Evolutionary conservation across 1,140 invertebrate species (phyloP).

Genomic region (Drosophila busckii): DNA sequence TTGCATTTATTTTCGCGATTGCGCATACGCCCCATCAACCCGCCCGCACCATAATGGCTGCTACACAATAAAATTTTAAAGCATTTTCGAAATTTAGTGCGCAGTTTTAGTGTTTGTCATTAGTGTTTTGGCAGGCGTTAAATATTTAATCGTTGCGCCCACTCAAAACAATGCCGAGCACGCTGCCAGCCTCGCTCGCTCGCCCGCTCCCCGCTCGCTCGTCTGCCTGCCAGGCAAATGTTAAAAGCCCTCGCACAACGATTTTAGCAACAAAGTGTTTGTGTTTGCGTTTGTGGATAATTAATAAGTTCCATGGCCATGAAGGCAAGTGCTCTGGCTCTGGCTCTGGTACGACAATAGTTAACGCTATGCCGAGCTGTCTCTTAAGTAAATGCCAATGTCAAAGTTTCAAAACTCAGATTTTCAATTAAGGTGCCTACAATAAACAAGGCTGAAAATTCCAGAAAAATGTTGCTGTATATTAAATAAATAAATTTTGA

Average conservation of each 20-base stretch:
- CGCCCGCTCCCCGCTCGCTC: no score
- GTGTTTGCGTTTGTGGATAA: conserved; percentile 65
- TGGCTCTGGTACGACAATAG: no score
- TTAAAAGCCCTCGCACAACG: conserved; percentile 17
- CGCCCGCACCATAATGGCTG: conserved; percentile 54
- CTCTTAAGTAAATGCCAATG: no score
- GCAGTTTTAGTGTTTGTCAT: conserved; percentile 71
- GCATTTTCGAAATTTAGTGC: conserved; percentile 68
- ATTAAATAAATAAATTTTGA: no score
- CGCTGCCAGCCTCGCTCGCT: no score
- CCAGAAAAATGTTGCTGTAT: no score
- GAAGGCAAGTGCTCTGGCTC: conserved; percentile 6
- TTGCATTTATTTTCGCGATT: conserved; percentile 64
- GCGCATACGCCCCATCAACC: conserved; percentile 42
- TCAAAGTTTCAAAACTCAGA: no score
- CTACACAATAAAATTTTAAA: conserved; percentile 75
- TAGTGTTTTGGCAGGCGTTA: conserved; percentile 73
- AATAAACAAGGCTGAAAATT: no score
- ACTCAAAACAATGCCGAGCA: conserved; percentile 18
- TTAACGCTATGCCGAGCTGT: no score
- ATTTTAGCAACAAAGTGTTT: conserved; percentile 70
- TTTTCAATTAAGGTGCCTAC: no score
- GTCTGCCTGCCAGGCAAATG: no score
- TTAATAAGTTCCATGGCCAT: conserved; percentile 60
- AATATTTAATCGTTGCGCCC: conserved; percentile 59